A percentile compares a stretch with the other conserved stretches of the same genome.
Conservation (phyloP, 2,888 invertebrate species). For the Merodon equestris region DNA sequence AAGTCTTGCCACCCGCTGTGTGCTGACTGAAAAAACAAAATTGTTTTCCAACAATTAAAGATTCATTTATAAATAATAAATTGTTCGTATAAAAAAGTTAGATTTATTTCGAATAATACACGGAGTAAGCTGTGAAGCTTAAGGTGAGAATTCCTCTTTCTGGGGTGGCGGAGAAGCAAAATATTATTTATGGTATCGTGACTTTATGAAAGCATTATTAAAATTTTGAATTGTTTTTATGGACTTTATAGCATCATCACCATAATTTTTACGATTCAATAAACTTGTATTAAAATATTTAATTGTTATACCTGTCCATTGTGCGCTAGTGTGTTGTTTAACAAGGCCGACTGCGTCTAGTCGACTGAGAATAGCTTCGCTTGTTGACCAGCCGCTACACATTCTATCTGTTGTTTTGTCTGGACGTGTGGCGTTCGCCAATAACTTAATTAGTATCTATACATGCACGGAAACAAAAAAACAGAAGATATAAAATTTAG, state of each 20-base stretch:
- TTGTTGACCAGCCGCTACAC: background rate
- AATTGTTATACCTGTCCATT: conserved; percentile 71
- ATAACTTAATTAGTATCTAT: conserved; percentile 28
- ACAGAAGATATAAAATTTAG: no score
- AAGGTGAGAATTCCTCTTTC: no score
- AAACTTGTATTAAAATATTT: conserved; percentile 71
- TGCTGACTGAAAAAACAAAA: no score
- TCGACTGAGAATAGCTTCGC: no score
- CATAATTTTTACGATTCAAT: conserved; percentile 76
- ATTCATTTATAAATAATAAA: no score
- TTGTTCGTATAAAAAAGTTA: no score
- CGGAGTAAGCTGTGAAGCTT: no score
- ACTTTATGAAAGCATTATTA: conserved; percentile 72
- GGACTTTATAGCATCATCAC: conserved; percentile 77
- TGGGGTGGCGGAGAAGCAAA: conserved; percentile 26
- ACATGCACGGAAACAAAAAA: conserved; percentile 1
- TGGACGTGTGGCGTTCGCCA: conserved; percentile 15
- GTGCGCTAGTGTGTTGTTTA: conserved; percentile 39
- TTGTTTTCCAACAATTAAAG: no score
- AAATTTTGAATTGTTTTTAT: conserved; percentile 77
- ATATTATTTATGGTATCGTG: conserved; percentile 68
- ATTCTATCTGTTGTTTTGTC: conserved; percentile 19
- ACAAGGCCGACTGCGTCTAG: conserved; percentile 6
- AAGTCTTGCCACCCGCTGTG: no score
- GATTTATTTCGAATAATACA: no score